Evolutionary conservation across 2,888 invertebrate species (phyloP).

Genomic region (Phaonia tiefii): DNA sequence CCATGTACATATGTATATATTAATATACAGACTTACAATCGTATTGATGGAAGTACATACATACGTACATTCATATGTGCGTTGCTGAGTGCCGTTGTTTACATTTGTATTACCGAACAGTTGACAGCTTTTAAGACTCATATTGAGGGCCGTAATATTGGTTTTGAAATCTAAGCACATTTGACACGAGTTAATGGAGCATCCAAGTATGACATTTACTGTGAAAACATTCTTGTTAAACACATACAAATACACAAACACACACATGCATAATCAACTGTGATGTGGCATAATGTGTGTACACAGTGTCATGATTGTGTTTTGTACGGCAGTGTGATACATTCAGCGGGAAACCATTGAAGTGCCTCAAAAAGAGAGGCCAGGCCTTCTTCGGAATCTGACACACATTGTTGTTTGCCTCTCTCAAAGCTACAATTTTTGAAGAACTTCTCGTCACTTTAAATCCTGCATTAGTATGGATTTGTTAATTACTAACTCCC

Average conservation of each 20-base stretch:
- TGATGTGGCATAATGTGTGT: neutral
- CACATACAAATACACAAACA: constrained; percentile 13
- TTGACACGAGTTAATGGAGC: constrained; percentile 71
- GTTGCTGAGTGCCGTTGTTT: constrained; percentile 41
- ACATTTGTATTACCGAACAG: constrained; percentile 60
- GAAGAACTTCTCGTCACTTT: too few relatives aligned
- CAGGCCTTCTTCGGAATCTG: too few relatives aligned
- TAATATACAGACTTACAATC: neutral
- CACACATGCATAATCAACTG: neutral
- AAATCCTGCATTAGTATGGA: too few relatives aligned
- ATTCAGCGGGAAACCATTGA: constrained; percentile 22
- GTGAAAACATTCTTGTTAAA: constrained; percentile 55
- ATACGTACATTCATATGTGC: constrained; percentile 26
- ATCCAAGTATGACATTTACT: constrained; percentile 68
- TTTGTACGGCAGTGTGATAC: neutral
- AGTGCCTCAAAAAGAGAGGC: too few relatives aligned
- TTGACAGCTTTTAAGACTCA: constrained; percentile 64
- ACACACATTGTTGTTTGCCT: too few relatives aligned
- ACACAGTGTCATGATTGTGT: neutral
- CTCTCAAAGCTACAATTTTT: too few relatives aligned
- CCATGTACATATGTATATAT: constrained; percentile 13
- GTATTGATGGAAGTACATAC: too few relatives aligned
- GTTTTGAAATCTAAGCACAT: constrained; percentile 66
- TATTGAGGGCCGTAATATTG: constrained; percentile 62
- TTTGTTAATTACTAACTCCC: too few relatives aligned